A percentile compares a stretch with the other conserved stretches of the same genome.
These are phyloP conservation scores for Chelon auratus DNA, from an alignment of 2,797 vertebrate genomes.

Conservation along the genomic window DNA sequence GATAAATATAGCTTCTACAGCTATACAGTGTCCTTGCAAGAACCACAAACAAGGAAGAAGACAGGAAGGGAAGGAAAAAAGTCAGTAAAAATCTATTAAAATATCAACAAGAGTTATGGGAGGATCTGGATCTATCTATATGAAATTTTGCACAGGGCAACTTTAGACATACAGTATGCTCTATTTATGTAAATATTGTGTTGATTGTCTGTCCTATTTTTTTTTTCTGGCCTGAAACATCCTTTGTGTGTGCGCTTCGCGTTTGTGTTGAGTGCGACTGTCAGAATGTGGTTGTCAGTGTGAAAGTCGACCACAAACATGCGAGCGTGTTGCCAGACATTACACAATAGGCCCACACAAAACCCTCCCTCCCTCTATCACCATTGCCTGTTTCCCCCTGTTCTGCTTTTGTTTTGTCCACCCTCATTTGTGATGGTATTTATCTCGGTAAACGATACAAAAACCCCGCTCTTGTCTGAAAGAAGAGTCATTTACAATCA, in stretches of 20 bases:
- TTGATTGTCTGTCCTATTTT: conserved; percentile 9
- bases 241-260: background rate
- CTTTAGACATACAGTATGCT: background rate
- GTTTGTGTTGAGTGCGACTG: conserved; percentile 38
- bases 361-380: conserved; percentile 49
- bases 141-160: background rate
- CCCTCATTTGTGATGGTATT: conserved; percentile 80
- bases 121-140: background rate
- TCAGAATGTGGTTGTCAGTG: conserved; percentile 54
- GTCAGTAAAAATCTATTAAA: background rate
- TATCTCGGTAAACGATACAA: conserved; percentile 73
- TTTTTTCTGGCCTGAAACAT: background rate
- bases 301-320: conserved; percentile 67
- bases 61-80: background rate
- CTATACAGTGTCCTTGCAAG: background rate
- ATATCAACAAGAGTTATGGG: background rate
- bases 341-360: conserved; percentile 71
- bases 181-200: background rate
- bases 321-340: conserved; percentile 63
- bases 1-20: background rate
- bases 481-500: conserved; percentile 81
- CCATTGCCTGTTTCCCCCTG: conserved; percentile 67
- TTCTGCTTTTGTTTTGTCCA: conserved; percentile 75
- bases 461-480: conserved; percentile 71
- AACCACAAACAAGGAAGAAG: background rate